Percentiles rank a stretch among this genome's conserved stretches.
Evolutionary conservation across 2,888 invertebrate species (phyloP).

Genomic region (Lepidocyrtoides sp.): DNA sequence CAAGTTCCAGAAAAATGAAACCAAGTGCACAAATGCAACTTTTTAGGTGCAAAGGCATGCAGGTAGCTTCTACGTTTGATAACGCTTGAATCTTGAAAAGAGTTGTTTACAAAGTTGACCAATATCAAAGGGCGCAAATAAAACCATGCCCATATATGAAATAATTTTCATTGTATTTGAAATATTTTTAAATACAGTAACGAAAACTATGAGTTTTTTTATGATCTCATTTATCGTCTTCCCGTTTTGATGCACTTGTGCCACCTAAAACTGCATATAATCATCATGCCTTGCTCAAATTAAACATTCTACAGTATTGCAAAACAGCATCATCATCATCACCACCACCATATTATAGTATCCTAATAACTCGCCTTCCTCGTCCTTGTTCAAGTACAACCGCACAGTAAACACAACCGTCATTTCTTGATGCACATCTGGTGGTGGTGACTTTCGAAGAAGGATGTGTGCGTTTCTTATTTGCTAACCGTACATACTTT

Average conservation of each 20-base stretch:
- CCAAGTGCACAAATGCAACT: too few species aligned
- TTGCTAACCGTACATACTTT: background rate
- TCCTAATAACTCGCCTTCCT: background rate
- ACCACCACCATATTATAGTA: background rate
- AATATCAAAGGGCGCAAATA: too few species aligned
- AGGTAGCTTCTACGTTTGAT: too few species aligned
- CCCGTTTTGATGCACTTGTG: background rate
- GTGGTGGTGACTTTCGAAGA: background rate
- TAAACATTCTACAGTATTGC: constrained; percentile 26
- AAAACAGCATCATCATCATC: constrained; percentile 13
- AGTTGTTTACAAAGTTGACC: too few species aligned
- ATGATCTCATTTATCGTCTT: constrained; percentile 15
- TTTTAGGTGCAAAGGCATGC: too few species aligned
- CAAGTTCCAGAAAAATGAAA: too few species aligned
- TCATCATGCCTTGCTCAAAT: constrained; percentile 19
- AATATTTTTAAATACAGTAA: too few species aligned
- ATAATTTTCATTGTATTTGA: too few species aligned
- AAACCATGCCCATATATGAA: too few species aligned
- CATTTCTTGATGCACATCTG: constrained; percentile 33
- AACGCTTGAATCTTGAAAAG: too few species aligned
- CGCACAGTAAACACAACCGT: background rate
- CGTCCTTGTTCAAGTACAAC: background rate
- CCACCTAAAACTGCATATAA: constrained; percentile 19
- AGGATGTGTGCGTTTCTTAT: background rate
- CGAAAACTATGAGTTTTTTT: background rate